A percentile compares a stretch with the other conserved stretches of the same genome.
These are phyloP conservation scores for Pandion haliaetus DNA, from an alignment of 2,113 vertebrate species.

Conservation along the genomic window DNA sequence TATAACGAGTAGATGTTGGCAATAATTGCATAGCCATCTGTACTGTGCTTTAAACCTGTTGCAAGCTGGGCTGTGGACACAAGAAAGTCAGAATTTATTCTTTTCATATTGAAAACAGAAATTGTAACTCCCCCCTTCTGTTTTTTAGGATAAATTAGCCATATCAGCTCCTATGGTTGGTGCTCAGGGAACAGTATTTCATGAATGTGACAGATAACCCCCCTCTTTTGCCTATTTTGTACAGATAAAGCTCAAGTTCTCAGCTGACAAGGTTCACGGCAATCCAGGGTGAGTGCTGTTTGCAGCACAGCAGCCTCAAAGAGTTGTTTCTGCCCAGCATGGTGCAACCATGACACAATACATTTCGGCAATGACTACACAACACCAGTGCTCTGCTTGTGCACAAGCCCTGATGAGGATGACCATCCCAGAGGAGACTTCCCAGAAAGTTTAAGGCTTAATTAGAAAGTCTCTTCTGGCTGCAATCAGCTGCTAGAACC, in stretches of 20 bases:
- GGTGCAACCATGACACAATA: accelerated
- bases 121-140: background rate
- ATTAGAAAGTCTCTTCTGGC: background rate
- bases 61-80: constrained; percentile 20
- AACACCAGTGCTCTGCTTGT: background rate
- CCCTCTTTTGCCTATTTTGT: background rate
- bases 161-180: background rate
- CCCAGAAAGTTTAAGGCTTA: background rate
- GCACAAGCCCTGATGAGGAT: background rate
- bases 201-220: background rate
- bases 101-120: background rate
- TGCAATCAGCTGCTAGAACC: background rate
- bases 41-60: constrained; percentile 35
- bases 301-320: background rate
- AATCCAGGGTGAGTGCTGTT: background rate
- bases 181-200: background rate
- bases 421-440: background rate
- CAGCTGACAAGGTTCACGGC: background rate
- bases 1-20: constrained; percentile 62
- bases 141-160: background rate
- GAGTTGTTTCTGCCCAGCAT: background rate
- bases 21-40: constrained; percentile 58
- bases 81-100: constrained; percentile 12
- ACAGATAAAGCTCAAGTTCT: background rate
- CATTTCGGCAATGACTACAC: accelerated